Percentiles rank a stretch among this genome's conserved stretches.
phyloP scores from a whole-genome alignment of 1,140 invertebrate species.

The Neodiprion lecontei region DNA sequence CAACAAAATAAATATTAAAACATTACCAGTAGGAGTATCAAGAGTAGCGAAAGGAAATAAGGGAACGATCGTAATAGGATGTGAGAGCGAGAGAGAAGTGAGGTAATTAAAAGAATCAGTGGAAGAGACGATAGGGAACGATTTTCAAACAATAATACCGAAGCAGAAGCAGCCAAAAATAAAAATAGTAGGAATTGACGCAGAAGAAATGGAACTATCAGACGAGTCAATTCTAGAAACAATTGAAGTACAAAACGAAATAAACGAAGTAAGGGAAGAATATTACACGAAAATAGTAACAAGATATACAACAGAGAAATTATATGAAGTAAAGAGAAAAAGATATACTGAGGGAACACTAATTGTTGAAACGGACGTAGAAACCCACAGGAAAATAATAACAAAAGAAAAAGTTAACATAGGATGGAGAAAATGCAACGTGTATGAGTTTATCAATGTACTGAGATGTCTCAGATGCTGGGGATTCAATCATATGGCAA shows the following conservation, averaged over 20 bases:
- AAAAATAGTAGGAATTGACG: constrained; percentile 16
- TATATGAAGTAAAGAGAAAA: neutral
- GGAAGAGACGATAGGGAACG: constrained; percentile 9
- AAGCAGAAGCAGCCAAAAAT: constrained; percentile 18
- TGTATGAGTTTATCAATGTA: constrained; percentile 26
- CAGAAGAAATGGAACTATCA: neutral
- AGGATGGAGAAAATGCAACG: constrained; percentile 24
- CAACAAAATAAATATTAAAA: constrained; percentile 9
- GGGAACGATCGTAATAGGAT: constrained; percentile 11
- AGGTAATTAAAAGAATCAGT: constrained; percentile 6
- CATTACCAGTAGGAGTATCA: constrained; percentile 16
- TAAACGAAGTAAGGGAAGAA: neutral
- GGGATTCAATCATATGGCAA: constrained; percentile 25
- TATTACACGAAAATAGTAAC: constrained; percentile 17
- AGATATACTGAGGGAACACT: neutral
- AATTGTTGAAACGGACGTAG: constrained; percentile 20
- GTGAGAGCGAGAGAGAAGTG: constrained; percentile 5
- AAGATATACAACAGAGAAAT: neutral
- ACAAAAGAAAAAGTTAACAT: constrained; percentile 21
- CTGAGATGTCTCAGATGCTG: constrained; percentile 28
- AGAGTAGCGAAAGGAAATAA: constrained; percentile 11
- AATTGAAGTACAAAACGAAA: constrained; percentile 16
- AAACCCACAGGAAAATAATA: constrained; percentile 19
- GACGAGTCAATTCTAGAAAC: constrained; percentile 8
- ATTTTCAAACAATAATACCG: neutral